Conservation (phyloP, 2,888 invertebrate species). For the Cartodere bifasciata region DNA sequence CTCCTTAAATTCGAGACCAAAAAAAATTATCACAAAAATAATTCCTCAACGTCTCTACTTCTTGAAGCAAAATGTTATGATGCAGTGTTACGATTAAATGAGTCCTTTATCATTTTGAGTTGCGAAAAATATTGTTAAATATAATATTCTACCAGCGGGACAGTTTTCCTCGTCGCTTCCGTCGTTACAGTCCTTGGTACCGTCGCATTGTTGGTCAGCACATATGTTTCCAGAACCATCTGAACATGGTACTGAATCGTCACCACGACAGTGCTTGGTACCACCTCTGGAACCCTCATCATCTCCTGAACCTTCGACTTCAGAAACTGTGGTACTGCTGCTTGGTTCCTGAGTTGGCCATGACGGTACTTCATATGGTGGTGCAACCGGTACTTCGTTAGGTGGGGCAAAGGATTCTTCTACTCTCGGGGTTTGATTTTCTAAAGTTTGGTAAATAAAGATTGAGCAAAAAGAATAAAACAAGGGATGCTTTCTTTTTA, state of each 20-base stretch:
- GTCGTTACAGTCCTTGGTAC: constrained; percentile 48
- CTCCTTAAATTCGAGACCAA: too few relatives aligned
- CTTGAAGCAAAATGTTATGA: too few relatives aligned
- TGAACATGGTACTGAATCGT: constrained; percentile 39
- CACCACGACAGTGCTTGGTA: constrained; percentile 35
- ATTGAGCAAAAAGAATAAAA: constrained; percentile 11
- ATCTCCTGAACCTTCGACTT: constrained; percentile 19
- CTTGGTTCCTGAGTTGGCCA: too few relatives aligned
- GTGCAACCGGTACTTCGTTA: too few relatives aligned
- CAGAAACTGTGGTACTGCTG: constrained; percentile 4
- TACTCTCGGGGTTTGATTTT: too few relatives aligned
- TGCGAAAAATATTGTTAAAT: too few relatives aligned
- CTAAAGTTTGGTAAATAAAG: constrained; percentile 3
- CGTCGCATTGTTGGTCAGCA: constrained; percentile 48
- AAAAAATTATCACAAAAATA: too few relatives aligned
- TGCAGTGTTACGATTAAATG: too few relatives aligned
- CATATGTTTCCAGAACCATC: constrained; percentile 43
- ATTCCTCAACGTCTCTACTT: too few relatives aligned
- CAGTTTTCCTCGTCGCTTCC: constrained; percentile 57
- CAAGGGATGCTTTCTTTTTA: constrained; percentile 6
- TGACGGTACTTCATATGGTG: too few relatives aligned
- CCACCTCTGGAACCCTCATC: constrained; percentile 3
- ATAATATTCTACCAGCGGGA: constrained; percentile 20
- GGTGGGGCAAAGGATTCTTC: too few relatives aligned
- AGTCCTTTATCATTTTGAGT: too few relatives aligned